Percentiles rank a stretch among this genome's conserved stretches.
phyloP scores from a whole-genome alignment of 2,113 vertebrate genomes.

The Gobio gobio region DNA sequence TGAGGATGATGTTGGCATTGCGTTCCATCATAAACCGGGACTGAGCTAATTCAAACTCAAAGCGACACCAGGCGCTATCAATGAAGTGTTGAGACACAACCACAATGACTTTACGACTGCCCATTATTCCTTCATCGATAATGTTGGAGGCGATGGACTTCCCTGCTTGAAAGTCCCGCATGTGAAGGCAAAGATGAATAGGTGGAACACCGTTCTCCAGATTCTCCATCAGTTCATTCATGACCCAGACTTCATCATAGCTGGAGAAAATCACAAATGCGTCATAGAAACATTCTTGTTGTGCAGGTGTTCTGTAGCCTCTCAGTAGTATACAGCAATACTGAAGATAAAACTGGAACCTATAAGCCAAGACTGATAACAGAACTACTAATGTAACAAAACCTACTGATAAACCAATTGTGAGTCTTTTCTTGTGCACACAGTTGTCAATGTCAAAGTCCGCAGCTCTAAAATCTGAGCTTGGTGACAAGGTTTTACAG shows the following conservation, averaged over 20 bases:
- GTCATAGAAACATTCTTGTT: constrained; percentile 50
- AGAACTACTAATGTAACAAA: background rate
- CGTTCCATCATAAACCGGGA: constrained; percentile 50
- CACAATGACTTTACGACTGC: constrained; percentile 53
- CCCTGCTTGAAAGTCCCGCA: constrained; percentile 53
- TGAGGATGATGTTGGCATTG: constrained; percentile 55
- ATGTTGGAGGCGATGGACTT: constrained; percentile 60
- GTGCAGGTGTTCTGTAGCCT: constrained; percentile 44
- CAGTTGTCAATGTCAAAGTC: constrained; percentile 51
- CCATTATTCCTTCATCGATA: constrained; percentile 60
- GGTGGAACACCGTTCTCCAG: constrained; percentile 53
- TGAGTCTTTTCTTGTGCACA: constrained; percentile 29
- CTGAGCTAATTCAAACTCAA: constrained; percentile 61
- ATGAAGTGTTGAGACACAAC: constrained; percentile 55
- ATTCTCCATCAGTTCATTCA: constrained; percentile 58
- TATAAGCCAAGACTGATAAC: constrained; percentile 41
- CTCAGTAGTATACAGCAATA: constrained; percentile 49
- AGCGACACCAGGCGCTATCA: constrained; percentile 54
- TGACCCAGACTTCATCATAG: constrained; percentile 58
- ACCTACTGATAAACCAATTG: constrained; percentile 1
- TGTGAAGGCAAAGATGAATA: constrained; percentile 59
- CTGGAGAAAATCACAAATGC: constrained; percentile 62
- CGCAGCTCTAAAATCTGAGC: constrained; percentile 14
- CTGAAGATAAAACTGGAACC: constrained; percentile 47
- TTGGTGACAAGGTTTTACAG: constrained; percentile 28